phyloP scores from a whole-genome alignment of 2,113 vertebrate species.

The Pollimyrus isidori region DNA sequence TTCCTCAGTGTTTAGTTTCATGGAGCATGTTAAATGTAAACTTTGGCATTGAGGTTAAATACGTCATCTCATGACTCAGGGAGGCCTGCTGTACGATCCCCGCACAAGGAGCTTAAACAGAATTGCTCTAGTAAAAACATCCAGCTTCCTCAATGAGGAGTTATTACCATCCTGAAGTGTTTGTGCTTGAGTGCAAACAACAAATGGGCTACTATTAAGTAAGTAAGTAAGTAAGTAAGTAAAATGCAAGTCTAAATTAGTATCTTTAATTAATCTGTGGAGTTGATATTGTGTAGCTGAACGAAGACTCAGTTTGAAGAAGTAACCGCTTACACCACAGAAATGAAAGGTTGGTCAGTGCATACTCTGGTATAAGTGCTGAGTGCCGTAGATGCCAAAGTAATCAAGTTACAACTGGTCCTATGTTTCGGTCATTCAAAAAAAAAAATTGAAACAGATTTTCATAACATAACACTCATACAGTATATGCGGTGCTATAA shows the following conservation, averaged over 20 bases:
- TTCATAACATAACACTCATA: neutral
- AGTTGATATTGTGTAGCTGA: neutral
- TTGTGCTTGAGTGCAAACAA: neutral
- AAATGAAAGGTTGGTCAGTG: neutral
- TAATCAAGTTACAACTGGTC: neutral
- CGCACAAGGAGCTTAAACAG: neutral
- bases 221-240: too few species aligned
- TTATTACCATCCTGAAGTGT: neutral
- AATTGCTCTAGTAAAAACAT: neutral
- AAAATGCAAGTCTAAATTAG: neutral
- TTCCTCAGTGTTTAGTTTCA: neutral
- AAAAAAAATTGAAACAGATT: neutral
- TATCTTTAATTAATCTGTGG: neutral
- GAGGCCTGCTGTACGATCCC: neutral
- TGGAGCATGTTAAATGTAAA: neutral
- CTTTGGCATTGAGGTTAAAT: neutral
- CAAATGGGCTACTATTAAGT: too few species aligned
- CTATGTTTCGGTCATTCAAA: neutral
- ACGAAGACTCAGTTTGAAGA: neutral
- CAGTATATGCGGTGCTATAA: neutral
- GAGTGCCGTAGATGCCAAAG: neutral
- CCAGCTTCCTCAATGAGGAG: neutral
- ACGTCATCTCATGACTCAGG: neutral
- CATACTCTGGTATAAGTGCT: neutral
- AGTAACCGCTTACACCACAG: neutral